phyloP scores from a whole-genome alignment of 1,140 invertebrate species.

The Bursaphelenchus mucronatus region DNA sequence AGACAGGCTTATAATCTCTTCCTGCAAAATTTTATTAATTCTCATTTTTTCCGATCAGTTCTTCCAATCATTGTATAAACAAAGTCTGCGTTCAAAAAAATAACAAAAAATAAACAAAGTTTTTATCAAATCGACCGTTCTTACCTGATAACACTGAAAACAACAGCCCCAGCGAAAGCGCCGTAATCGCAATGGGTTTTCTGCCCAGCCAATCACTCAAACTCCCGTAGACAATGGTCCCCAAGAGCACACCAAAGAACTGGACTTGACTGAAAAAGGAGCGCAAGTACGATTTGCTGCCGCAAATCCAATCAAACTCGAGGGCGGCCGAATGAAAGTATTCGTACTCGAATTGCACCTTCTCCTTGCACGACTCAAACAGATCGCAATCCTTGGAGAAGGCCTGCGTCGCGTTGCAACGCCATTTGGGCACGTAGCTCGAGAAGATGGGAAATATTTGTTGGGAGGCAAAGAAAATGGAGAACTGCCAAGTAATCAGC shows the following conservation, averaged over 20 bases:
- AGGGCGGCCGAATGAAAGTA: slow-evolving; percentile 51
- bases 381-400: slow-evolving; percentile 43
- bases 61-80: no score
- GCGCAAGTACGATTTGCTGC: slow-evolving; percentile 40
- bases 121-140: slow-evolving; percentile 20
- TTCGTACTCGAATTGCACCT: slow-evolving; percentile 35
- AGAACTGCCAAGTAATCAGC: slow-evolving; percentile 57
- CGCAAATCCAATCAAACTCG: slow-evolving; percentile 53
- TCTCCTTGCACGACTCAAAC: slow-evolving; percentile 23
- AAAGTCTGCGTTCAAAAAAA: no score
- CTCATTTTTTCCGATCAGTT: no score
- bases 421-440: slow-evolving; percentile 56
- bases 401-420: slow-evolving; percentile 35
- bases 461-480: slow-evolving; percentile 55
- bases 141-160: slow-evolving; percentile 14
- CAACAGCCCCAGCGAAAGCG: slow-evolving; percentile 38
- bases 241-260: slow-evolving; percentile 44
- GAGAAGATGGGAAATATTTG: slow-evolving; percentile 59
- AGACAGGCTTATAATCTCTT: neutral
- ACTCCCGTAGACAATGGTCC: slow-evolving; percentile 48
- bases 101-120: slow-evolving; percentile 28
- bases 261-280: slow-evolving; percentile 42
- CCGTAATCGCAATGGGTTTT: slow-evolving; percentile 47
- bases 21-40: no score
- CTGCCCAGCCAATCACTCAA: slow-evolving; percentile 51